Conservation (phyloP, 2,797 vertebrate species). For the Leucoraja ocellata region DNA sequence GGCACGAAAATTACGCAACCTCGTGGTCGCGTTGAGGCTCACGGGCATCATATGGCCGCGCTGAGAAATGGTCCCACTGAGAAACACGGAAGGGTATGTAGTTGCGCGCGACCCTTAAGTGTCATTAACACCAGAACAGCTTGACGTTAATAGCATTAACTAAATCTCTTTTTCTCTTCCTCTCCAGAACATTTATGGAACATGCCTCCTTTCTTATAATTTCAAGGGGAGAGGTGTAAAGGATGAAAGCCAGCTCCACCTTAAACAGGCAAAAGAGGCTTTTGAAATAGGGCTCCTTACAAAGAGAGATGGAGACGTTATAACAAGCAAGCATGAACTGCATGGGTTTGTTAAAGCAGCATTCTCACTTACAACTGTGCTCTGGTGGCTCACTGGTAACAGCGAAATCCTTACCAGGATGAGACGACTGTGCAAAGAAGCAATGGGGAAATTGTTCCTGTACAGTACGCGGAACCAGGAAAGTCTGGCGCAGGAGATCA, state of each 20-base stretch:
- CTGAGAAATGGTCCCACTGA: too few species aligned
- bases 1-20: too few species aligned
- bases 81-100: too few species aligned
- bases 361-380: slow-evolving; percentile 67
- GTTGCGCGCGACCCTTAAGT: too few species aligned
- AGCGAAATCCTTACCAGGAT: slow-evolving; percentile 43
- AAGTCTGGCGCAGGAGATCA: slow-evolving; percentile 61
- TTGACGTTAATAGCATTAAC: neutral
- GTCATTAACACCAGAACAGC: neutral
- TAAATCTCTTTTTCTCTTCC: slow-evolving; percentile 3
- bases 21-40: too few species aligned
- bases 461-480: slow-evolving; percentile 62
- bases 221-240: slow-evolving; percentile 65
- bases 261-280: slow-evolving; percentile 70
- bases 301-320: slow-evolving; percentile 53
- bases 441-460: slow-evolving; percentile 59
- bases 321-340: slow-evolving; percentile 81
- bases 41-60: too few species aligned
- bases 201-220: slow-evolving; percentile 76
- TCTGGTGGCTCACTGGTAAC: slow-evolving; percentile 61
- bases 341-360: slow-evolving; percentile 80
- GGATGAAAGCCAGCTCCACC: slow-evolving; percentile 52
- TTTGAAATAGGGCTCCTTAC: slow-evolving; percentile 79
- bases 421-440: slow-evolving; percentile 58
- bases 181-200: slow-evolving; percentile 71